phyloP scores from a whole-genome alignment of 30 jellyfish, hydroid and myxozoan species.

The Turritopsis rubra region DNA sequence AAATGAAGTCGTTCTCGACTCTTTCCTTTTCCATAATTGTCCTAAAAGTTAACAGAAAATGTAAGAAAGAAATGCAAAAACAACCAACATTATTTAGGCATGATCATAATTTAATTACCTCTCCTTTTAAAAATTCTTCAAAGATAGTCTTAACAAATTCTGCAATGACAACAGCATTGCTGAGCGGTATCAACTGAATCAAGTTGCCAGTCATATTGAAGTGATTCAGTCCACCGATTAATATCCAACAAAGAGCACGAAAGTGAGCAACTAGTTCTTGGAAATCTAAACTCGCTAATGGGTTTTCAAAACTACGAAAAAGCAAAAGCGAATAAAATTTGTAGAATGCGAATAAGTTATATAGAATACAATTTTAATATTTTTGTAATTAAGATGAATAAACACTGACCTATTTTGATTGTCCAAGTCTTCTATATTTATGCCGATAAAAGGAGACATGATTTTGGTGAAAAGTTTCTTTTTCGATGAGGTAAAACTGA shows the following conservation, averaged over 20 bases:
- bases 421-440: neutral
- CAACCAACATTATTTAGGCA: neutral
- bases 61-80: too few species aligned
- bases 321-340: neutral
- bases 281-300: neutral
- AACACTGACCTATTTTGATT: neutral
- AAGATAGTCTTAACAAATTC: slow-evolving; percentile 3
- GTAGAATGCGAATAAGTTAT: too few species aligned
- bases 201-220: neutral
- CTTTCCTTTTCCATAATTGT: slow-evolving; percentile 10
- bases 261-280: slow-evolving; percentile 22
- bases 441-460: neutral
- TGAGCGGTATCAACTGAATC: neutral
- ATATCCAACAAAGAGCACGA: neutral
- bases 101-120: neutral
- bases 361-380: too few species aligned
- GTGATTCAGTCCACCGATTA: slow-evolving; percentile 11
- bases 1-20: slow-evolving; percentile 12
- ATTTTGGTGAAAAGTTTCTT: neutral
- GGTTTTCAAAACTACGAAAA: neutral
- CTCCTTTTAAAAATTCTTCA: neutral
- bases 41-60: slow-evolving; percentile 10
- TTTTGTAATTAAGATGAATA: neutral
- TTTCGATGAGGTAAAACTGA: neutral
- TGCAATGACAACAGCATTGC: neutral